Evolutionary conservation across 2,797 vertebrate species (phyloP).

Genomic region (Apogon hyalosoma): DNA sequence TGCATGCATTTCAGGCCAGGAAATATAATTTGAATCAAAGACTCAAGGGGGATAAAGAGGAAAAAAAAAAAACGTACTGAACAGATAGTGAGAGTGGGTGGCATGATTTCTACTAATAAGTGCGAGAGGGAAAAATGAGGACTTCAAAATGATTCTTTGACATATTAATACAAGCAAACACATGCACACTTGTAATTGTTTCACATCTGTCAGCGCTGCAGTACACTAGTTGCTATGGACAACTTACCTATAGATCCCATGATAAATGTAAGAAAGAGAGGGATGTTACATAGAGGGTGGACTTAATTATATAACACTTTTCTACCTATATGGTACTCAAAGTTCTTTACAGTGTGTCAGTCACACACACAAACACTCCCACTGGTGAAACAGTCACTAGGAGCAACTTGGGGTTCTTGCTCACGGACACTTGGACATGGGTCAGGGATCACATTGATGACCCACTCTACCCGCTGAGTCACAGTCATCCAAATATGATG

Average conservation of each 20-base stretch:
- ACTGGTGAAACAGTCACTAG: no score
- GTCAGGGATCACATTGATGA: no score
- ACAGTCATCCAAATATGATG: no score
- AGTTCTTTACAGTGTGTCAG: no score
- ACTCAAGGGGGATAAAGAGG: neutral
- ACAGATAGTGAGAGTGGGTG: constrained; percentile 34
- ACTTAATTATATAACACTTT: no score
- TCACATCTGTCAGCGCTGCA: constrained; percentile 54
- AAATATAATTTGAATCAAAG: neutral
- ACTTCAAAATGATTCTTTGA: constrained; percentile 24
- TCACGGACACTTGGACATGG: no score
- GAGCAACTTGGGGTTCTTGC: no score
- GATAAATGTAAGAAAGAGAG: constrained; percentile 17
- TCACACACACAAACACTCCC: no score
- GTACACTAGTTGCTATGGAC: constrained; percentile 74
- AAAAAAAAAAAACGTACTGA: neutral
- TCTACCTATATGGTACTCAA: no score
- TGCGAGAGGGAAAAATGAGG: constrained; percentile 17
- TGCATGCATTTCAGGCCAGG: neutral
- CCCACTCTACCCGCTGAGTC: no score
- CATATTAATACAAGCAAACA: constrained; percentile 11
- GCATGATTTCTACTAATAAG: constrained; percentile 34
- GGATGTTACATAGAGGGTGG: neutral
- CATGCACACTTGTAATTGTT: constrained; percentile 42
- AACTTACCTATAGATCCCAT: constrained; percentile 44